phyloP scores from a whole-genome alignment of 2,113 vertebrate species.

The Phalacrocorax pelagicus region DNA sequence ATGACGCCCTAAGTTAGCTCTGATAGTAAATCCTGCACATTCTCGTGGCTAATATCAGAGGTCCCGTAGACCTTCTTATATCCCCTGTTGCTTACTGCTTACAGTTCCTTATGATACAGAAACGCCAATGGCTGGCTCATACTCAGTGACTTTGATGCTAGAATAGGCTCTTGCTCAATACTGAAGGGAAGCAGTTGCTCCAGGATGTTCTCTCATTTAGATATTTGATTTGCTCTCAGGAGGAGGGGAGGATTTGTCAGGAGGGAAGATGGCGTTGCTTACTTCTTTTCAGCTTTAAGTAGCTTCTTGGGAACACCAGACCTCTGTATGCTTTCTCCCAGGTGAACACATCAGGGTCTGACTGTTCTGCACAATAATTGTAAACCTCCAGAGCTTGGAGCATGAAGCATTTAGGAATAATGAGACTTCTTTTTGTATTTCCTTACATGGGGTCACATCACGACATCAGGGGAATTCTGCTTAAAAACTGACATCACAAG shows the following conservation, averaged over 20 bases:
- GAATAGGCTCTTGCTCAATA: background rate
- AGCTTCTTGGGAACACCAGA: background rate
- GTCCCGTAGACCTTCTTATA: background rate
- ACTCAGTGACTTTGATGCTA: background rate
- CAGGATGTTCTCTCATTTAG: background rate
- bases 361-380: background rate
- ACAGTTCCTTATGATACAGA: background rate
- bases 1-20: background rate
- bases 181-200: background rate
- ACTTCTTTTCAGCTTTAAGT: background rate
- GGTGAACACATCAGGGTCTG: background rate
- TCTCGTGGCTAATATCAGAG: background rate
- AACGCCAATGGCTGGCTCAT: background rate
- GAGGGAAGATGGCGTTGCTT: background rate
- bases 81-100: background rate
- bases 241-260: background rate
- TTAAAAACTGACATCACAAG: background rate
- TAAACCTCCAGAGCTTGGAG: background rate
- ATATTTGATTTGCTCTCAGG: background rate
- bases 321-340: background rate
- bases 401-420: background rate
- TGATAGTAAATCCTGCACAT: background rate
- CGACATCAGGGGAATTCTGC: background rate
- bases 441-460: background rate
- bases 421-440: background rate